Conservation (phyloP, 2,797 vertebrate genomes). For the Micrastur ruficollis region DNA sequence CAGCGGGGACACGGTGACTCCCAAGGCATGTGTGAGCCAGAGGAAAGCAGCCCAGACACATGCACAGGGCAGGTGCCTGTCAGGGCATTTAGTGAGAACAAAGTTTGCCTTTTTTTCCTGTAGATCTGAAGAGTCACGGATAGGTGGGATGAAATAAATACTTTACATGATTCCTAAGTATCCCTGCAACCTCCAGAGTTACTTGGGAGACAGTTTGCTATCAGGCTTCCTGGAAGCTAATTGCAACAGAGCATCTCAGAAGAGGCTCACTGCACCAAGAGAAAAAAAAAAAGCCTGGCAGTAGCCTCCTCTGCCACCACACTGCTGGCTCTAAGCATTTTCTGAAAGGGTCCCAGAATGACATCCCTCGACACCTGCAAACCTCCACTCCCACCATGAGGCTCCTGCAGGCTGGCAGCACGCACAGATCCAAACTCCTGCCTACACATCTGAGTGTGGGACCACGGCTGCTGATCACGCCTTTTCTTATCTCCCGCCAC, state of each 20-base stretch:
- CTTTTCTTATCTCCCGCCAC: not conserved
- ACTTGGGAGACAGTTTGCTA: not conserved
- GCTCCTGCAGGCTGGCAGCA: not conserved
- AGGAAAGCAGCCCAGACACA: not conserved
- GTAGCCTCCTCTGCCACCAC: not conserved
- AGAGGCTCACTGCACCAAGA: not conserved
- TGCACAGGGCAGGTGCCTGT: accelerated
- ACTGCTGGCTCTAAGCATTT: not conserved
- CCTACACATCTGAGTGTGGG: accelerated
- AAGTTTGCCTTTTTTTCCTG: not conserved
- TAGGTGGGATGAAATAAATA: not conserved
- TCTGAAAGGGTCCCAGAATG: not conserved
- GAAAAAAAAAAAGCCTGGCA: not conserved
- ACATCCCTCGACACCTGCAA: not conserved
- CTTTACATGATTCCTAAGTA: not conserved
- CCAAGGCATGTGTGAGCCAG: not conserved
- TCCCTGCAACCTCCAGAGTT: not conserved
- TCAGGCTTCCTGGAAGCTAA: not conserved
- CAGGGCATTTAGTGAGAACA: not conserved
- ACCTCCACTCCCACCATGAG: not conserved
- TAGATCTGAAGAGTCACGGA: not conserved
- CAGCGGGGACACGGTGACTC: not conserved
- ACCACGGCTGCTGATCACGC: not conserved
- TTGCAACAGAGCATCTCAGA: not conserved
- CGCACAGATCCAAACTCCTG: not conserved